These are phyloP conservation scores for Danionella dracula DNA, from an alignment of 2,797 vertebrate genomes.

Conservation along the genomic window DNA sequence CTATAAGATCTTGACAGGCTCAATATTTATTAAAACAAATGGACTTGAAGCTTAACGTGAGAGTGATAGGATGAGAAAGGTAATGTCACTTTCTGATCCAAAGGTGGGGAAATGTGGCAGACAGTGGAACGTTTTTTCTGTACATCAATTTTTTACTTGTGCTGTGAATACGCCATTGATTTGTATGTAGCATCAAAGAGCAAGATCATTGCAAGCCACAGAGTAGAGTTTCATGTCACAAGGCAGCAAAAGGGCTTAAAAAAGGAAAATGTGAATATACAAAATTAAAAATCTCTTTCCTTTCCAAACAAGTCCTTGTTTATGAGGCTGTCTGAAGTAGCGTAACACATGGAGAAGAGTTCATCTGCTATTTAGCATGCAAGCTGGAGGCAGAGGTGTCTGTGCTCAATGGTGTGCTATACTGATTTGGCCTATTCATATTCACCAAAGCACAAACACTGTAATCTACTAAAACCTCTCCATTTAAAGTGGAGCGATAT, in stretches of 20 bases:
- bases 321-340: not conserved
- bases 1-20: conserved; percentile 17
- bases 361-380: conserved; percentile 1
- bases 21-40: conserved; percentile 8
- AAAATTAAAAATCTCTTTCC: conserved; percentile 23
- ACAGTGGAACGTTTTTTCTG: conserved; percentile 12
- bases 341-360: not conserved
- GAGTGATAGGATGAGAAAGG: not conserved
- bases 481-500: not conserved
- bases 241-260: conserved; percentile 21
- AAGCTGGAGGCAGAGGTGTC: not conserved
- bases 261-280: conserved; percentile 23
- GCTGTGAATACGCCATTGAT: not conserved
- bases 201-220: conserved; percentile 23
- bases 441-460: conserved; percentile 19
- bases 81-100: conserved; percentile 1
- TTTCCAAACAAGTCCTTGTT: not conserved
- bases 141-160: conserved; percentile 4
- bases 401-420: conserved; percentile 1
- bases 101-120: not conserved
- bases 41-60: not conserved
- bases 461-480: not conserved
- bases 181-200: conserved; percentile 21
- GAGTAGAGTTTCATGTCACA: conserved; percentile 32
- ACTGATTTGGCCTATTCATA: conserved; percentile 18